Evolutionary conservation across 2,888 invertebrate genomes (phyloP).

Genomic region (Stenodera caucasica): DNA sequence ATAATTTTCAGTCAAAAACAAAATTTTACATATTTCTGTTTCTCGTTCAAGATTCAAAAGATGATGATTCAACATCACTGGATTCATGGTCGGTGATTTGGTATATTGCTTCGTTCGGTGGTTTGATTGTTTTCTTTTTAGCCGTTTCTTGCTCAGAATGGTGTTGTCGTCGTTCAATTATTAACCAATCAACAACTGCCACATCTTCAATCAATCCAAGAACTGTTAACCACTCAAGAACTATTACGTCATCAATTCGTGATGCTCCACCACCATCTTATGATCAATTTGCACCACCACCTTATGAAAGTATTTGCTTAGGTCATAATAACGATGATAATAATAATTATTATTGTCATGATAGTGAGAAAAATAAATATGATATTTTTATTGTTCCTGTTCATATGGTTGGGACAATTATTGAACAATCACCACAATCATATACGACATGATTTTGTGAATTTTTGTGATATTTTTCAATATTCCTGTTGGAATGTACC

Average conservation of each 20-base stretch:
- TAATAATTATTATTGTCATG: neutral
- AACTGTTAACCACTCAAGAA: constrained; percentile 49
- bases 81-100: constrained; percentile 62
- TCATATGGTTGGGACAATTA: constrained; percentile 50
- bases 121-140: constrained; percentile 60
- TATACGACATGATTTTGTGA: constrained; percentile 19
- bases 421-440: constrained; percentile 43
- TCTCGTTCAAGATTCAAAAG: no score
- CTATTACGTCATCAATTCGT: constrained; percentile 40
- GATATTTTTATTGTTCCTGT: constrained; percentile 59
- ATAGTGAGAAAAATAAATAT: constrained; percentile 53
- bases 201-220: constrained; percentile 17
- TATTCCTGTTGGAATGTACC: no score
- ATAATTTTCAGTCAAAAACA: no score
- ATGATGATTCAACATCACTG: constrained; percentile 33
- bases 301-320: constrained; percentile 57
- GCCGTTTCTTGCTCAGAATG: constrained; percentile 62
- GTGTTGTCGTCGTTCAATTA: constrained; percentile 55
- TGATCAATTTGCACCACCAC: constrained; percentile 61
- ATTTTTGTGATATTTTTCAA: neutral
- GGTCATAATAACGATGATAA: constrained; percentile 5
- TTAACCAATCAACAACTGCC: constrained; percentile 50
- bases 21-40: no score
- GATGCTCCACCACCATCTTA: constrained; percentile 61
- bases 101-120: constrained; percentile 63